Evolutionary conservation across 2,888 invertebrate species (phyloP).

Genomic region (Sympetrum striolatum): DNA sequence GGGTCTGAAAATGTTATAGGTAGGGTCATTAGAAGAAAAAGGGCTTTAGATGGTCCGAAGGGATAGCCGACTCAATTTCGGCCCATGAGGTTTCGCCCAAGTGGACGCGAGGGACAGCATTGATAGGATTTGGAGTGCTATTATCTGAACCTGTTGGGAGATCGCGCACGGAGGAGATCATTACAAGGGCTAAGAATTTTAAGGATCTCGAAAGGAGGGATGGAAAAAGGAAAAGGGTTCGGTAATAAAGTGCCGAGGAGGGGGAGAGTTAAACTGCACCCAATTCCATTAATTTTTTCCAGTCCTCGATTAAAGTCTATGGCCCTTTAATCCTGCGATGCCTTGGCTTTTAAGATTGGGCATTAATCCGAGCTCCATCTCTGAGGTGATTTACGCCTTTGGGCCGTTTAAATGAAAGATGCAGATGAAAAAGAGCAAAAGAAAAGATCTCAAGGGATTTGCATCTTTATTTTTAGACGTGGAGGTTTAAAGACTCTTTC

Average conservation of each 20-base stretch:
- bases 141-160: not conserved
- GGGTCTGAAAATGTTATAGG: too few relatives aligned
- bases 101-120: not conserved
- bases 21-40: too few relatives aligned
- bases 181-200: not conserved
- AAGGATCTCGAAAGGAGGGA: not conserved
- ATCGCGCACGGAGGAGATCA: not conserved
- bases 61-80: not conserved
- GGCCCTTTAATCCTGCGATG: conserved; percentile 22
- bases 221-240: not conserved
- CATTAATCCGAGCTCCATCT: conserved; percentile 2
- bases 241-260: not conserved
- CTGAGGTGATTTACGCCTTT: conserved; percentile 19
- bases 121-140: not conserved
- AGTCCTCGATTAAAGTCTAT: not conserved
- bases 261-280: not conserved
- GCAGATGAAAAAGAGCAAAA: not conserved
- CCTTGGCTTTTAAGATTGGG: conserved; percentile 27
- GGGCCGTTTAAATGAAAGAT: not conserved
- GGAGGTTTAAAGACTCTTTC: too few relatives aligned
- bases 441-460: not conserved
- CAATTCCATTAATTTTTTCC: not conserved
- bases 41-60: too few relatives aligned
- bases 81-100: not conserved
- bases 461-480: too few relatives aligned